These are phyloP conservation scores for Podarcis lilfordi DNA, from an alignment of 2,797 vertebrate genomes.

Conservation along the genomic window DNA sequence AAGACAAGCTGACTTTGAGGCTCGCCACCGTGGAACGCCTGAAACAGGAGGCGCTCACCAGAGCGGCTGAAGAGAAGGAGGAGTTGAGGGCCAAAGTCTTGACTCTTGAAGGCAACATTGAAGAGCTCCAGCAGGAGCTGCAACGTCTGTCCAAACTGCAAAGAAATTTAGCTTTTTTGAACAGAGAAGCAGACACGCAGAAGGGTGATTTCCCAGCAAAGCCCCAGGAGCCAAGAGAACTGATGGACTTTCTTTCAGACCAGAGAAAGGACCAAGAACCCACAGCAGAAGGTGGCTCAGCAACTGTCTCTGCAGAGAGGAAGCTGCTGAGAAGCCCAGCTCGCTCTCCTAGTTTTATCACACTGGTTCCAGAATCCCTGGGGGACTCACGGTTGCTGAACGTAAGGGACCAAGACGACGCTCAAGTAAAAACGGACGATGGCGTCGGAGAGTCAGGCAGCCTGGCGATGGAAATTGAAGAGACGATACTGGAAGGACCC, in stretches of 20 bases:
- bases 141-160: conserved; percentile 31
- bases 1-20: conserved; percentile 72
- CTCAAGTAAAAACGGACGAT: not conserved
- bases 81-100: conserved; percentile 77
- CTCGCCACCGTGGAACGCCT: conserved; percentile 73
- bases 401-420: fast-evolving
- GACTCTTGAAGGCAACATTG: conserved; percentile 73
- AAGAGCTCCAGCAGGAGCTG: conserved; percentile 72
- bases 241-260: conserved; percentile 63
- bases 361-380: not conserved
- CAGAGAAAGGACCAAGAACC: conserved; percentile 71
- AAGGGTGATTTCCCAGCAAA: conserved; percentile 50
- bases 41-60: conserved; percentile 69
- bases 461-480: conserved; percentile 31
- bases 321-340: conserved; percentile 52
- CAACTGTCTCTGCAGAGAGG: conserved; percentile 68
- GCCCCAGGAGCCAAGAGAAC: conserved; percentile 61
- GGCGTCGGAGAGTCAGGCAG: not conserved
- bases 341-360: not conserved
- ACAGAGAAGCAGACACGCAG: conserved; percentile 58
- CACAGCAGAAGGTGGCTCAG: conserved; percentile 70
- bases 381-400: conserved; percentile 36
- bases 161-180: conserved; percentile 37
- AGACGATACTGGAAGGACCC: conserved; percentile 54
- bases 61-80: conserved; percentile 71